These are phyloP conservation scores for Macrobrachium nipponense DNA, from an alignment of 1,140 invertebrate genomes.

Conservation along the genomic window DNA sequence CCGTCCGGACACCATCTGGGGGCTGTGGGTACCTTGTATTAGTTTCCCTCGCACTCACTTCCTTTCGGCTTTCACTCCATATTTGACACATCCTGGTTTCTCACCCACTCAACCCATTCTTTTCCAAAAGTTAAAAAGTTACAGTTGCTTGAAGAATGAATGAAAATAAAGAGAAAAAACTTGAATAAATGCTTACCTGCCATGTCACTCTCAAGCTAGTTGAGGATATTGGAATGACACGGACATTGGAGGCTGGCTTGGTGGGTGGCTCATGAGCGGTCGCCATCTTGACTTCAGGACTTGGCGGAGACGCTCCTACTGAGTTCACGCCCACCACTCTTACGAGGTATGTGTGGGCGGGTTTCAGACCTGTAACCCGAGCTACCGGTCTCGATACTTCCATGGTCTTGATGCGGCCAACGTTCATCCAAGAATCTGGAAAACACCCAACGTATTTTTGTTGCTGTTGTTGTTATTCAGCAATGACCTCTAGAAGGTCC, in stretches of 20 bases:
- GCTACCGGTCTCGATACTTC: conserved; percentile 16
- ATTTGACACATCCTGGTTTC: too few relatives aligned
- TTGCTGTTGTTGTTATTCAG: too few relatives aligned
- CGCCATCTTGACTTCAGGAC: conserved; percentile 56
- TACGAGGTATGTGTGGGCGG: conserved; percentile 67
- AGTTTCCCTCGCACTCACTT: conserved; percentile 18
- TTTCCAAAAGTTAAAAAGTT: too few relatives aligned
- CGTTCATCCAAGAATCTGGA: conserved; percentile 47
- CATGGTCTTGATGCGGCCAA: conserved; percentile 18
- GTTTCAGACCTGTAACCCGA: conserved; percentile 63
- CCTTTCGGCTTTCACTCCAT: too few relatives aligned
- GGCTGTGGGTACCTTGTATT: conserved; percentile 68
- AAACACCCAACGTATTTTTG: too few relatives aligned
- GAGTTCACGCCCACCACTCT: conserved; percentile 68
- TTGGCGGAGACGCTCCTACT: conserved; percentile 66
- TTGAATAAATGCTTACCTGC: conserved; percentile 66
- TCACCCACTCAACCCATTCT: too few relatives aligned
- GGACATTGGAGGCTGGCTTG: conserved; percentile 68
- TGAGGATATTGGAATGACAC: conserved; percentile 65
- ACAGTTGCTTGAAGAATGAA: conserved; percentile 67
- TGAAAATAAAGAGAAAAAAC: background rate
- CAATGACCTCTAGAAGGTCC: too few relatives aligned
- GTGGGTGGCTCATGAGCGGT: conserved; percentile 69
- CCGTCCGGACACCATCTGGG: conserved; percentile 27
- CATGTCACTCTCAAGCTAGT: conserved; percentile 67